phyloP scores from a whole-genome alignment of 1,140 invertebrate species.

The Lasioglossum baleicum region DNA sequence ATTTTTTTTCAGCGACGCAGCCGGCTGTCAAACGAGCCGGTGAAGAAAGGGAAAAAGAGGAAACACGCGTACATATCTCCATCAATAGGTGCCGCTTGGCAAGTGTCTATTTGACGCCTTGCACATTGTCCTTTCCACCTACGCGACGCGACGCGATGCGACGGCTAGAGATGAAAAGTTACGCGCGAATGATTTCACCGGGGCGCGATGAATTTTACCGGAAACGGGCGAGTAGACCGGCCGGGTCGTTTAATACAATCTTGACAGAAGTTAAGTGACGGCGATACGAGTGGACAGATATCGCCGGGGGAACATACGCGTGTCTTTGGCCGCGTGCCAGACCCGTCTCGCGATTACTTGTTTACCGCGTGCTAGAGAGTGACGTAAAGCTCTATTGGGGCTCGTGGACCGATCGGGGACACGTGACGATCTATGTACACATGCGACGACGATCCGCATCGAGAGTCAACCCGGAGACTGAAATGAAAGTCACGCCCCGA shows the following conservation, averaged over 20 bases:
- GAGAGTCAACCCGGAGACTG: background rate
- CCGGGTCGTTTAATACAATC: slow-evolving; percentile 20
- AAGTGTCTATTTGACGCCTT: too few species aligned
- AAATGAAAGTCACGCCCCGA: slow-evolving; percentile 10
- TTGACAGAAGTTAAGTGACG: slow-evolving; percentile 21
- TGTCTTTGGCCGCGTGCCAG: slow-evolving; percentile 61
- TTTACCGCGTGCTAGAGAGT: slow-evolving; percentile 65
- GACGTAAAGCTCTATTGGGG: slow-evolving; percentile 63
- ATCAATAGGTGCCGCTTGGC: too few species aligned
- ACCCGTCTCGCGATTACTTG: slow-evolving; percentile 61
- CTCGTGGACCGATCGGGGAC: slow-evolving; percentile 49
- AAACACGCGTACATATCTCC: too few species aligned
- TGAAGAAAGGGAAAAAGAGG: too few species aligned
- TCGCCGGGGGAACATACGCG: slow-evolving; percentile 8
- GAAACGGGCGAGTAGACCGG: background rate
- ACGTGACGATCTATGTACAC: slow-evolving; percentile 53
- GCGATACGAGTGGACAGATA: slow-evolving; percentile 19
- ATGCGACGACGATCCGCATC: background rate
- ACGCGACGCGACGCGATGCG: too few species aligned
- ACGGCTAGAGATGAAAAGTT: too few species aligned
- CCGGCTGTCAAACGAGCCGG: too few species aligned
- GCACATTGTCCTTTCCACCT: too few species aligned
- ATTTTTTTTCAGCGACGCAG: too few species aligned
- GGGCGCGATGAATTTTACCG: background rate
- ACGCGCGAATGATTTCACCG: background rate